Percentiles rank a stretch among this genome's conserved stretches.
These are phyloP conservation scores for Pampus argenteus DNA, from an alignment of 2,797 vertebrate species.

Conservation along the genomic window DNA sequence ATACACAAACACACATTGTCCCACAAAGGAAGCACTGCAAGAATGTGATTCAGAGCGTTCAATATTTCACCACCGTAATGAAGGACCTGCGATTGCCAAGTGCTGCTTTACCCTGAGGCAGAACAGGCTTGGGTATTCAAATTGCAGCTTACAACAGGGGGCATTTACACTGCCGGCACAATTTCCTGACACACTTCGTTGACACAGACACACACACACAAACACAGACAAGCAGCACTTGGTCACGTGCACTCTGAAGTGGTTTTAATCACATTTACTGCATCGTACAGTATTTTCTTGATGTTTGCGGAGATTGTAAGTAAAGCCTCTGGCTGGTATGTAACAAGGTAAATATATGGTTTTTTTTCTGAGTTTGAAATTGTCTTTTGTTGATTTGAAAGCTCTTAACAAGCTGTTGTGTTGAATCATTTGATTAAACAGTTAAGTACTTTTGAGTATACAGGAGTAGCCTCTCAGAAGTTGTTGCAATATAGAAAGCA, in stretches of 20 bases:
- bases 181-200: conserved; percentile 32
- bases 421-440: conserved; percentile 24
- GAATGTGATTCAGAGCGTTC: conserved; percentile 40
- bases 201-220: conserved; percentile 19
- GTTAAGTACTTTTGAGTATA: conserved; percentile 5
- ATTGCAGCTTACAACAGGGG: conserved; percentile 31
- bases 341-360: conserved; percentile 11
- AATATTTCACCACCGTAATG: conserved; percentile 58
- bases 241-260: conserved; percentile 6
- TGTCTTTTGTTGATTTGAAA: conserved; percentile 11
- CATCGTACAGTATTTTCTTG: not conserved
- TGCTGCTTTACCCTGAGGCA: conserved; percentile 49
- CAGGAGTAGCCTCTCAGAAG: conserved; percentile 3
- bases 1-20: not conserved
- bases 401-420: conserved; percentile 16
- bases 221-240: not conserved
- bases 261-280: conserved; percentile 18
- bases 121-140: conserved; percentile 46
- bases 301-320: not conserved
- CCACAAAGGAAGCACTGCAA: conserved; percentile 21
- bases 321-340: conserved; percentile 16
- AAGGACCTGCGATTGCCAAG: conserved; percentile 51
- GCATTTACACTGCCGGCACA: conserved; percentile 28
- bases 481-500: not conserved
- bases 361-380: not conserved